Base-by-base conservation (phyloP, 1,140 invertebrate genomes). In the Megathymus violae region DNA sequence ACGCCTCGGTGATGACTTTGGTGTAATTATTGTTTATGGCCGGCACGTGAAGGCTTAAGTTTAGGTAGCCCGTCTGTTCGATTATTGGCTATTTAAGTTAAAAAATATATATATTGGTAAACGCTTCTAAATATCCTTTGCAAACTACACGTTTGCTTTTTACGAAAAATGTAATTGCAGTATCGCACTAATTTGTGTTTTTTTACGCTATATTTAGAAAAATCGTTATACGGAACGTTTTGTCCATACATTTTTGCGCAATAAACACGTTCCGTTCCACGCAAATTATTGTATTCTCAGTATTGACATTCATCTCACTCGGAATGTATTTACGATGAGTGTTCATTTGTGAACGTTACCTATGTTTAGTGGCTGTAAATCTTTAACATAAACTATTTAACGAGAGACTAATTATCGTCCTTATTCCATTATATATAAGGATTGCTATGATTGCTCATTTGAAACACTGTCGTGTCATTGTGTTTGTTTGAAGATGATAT, bases 321-420 rank as follows among this genome's bases (percentile, higher is more conserved):
- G 14, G 6, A 38, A 25, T 34, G 48, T 52, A 52, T 52, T 52
- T 52, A 52, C 17, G 34, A 40, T 34, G 36, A 40, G 16, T 13
- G 34, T 31, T 51, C 16, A 11, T 19, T 52, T 52, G 17, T 15
- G 14, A 50, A 16, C 31, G 16, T 40, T 40, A 52, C 50, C 50
- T 52, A 52, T 52, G 36, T 5, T 52, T 52, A 52, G 50, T 17
- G 50, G 50, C 13, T 19, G 34, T 52, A 52, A 52, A 52, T 22
- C 50, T 52, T 52, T 22, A 14, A 6, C 15, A 16, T 40, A 22
- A 52, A 51, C 16, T 22, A 16, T 25, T 52, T 52, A 38, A 52
- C 16, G 34, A 40, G 34, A 7, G 40, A 40, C 34, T 22, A 52
- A 52, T 40, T 52, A 52, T 52, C 10, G 7, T 52, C 50, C 22